Evolutionary conservation across 2,797 vertebrate genomes (phyloP), one percentile per base, ranked within the genome.

Genomic region (Amniataba percoides): DNA sequence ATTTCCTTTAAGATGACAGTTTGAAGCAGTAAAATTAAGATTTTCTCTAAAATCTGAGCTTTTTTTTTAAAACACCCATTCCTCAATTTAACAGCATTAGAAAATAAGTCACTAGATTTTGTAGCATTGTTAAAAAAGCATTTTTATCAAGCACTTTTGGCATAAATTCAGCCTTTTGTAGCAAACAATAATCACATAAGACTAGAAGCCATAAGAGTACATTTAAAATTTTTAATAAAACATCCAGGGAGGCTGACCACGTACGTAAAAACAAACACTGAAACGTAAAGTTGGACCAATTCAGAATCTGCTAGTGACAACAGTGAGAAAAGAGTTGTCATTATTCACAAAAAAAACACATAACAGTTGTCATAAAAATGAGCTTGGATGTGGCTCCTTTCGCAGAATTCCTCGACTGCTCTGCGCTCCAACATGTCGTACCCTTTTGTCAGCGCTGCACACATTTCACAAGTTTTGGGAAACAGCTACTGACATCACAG

Each of bases 161-260:
- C 1, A 39, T 57, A 12, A 63, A 14, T 36, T 34, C 4, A 12
- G 23, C 7, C n/a, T 62, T 46, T 71, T 49, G 11, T 59, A 60
- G 11, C 4, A 68, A 58, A 40, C 4, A 60, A 48, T 21, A 3
- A 34, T 59, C 12, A 25, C 0, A 56, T 5, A 40, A 43, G 15
- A 80, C 71, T 23, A 74, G 9, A 70, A 69, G 6, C 16, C 8
- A 76, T 23, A 68, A 23, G 7, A 59, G 46, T 53, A 77, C 59
- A 82, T 74, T 81, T 81, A 70, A 31, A 59, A 40, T 45, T 21
- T 92, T 92, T 89, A 92, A 87, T 93, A 86, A 94, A 86, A 87
- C 78, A 84, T 86, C 23, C 53, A 91, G 81, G 79, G 70, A 82
- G 66, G 48, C 43, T 55, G 58, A 77, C 10, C 56, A 52, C 56